Conservation (phyloP, 2,113 vertebrate genomes). For the Myodes glareolus region DNA sequence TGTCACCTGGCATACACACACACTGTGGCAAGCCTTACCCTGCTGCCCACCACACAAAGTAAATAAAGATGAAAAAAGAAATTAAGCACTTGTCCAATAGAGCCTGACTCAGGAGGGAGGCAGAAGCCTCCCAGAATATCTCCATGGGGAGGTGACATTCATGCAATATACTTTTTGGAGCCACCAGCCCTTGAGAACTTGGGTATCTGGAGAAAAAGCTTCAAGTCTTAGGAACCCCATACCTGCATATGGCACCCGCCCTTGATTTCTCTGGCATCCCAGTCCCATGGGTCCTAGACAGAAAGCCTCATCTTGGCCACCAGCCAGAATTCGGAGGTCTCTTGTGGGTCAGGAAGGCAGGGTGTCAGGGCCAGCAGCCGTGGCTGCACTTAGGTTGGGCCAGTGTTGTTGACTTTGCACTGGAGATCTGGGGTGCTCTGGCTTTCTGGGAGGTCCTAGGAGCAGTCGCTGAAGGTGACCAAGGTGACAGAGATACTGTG, state of each 20-base stretch:
- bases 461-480: neutral
- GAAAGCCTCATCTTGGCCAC: neutral
- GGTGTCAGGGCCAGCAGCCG: neutral
- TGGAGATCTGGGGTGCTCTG: neutral
- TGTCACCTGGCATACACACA: neutral
- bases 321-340: neutral
- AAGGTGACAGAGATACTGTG: neutral
- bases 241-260: neutral
- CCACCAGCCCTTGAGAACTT: neutral
- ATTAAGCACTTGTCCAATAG: neutral
- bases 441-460: neutral
- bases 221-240: too few relatives aligned
- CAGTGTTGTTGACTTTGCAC: fast-evolving
- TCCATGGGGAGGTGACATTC: neutral
- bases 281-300: neutral
- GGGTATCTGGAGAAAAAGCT: neutral
- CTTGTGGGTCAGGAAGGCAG: neutral
- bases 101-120: fast-evolving
- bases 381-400: too few relatives aligned
- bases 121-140: neutral
- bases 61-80: neutral
- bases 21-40: neutral
- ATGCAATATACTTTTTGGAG: neutral
- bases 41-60: too few relatives aligned
- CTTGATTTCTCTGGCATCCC: neutral